phyloP scores from a whole-genome alignment of 2,797 vertebrate species.

The Cheirogaleus major region DNA sequence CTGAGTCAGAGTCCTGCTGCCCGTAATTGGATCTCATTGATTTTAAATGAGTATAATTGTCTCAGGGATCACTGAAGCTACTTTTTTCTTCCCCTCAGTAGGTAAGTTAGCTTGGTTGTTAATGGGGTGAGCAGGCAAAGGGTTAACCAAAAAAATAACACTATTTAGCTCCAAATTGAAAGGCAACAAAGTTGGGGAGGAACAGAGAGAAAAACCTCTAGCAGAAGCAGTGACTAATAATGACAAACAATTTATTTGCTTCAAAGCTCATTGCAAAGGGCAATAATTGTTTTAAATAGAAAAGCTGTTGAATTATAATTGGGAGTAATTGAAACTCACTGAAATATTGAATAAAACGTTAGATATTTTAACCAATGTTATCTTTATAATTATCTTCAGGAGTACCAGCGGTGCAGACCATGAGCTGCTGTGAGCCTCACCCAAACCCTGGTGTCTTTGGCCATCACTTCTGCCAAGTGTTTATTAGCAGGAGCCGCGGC shows the following conservation, averaged over 20 bases:
- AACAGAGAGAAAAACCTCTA: neutral
- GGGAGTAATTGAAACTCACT: constrained; percentile 84
- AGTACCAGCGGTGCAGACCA: constrained; percentile 68
- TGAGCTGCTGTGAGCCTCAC: constrained; percentile 60
- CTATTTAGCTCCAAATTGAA: constrained; percentile 53
- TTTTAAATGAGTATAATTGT: constrained; percentile 79
- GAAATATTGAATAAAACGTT: constrained; percentile 89
- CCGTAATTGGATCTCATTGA: constrained; percentile 67
- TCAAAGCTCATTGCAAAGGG: constrained; percentile 81
- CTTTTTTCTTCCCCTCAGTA: neutral
- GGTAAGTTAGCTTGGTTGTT: neutral
- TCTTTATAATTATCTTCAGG: constrained; percentile 83
- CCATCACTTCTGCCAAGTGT: neutral
- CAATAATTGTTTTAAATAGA: constrained; percentile 86
- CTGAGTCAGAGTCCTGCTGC: constrained; percentile 1
- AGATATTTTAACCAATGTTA: constrained; percentile 84
- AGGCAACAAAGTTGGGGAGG: neutral
- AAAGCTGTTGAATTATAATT: constrained; percentile 86
- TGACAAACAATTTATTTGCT: constrained; percentile 82
- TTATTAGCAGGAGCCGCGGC: constrained; percentile 58
- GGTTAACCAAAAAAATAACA: constrained; percentile 71
- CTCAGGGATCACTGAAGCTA: constrained; percentile 32
- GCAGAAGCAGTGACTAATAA: constrained; percentile 71
- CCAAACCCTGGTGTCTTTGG: constrained; percentile 54
- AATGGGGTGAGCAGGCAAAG: neutral